Base-by-base conservation (phyloP, 2,888 invertebrate genomes). In the Eupithecia vulgata region DNA sequence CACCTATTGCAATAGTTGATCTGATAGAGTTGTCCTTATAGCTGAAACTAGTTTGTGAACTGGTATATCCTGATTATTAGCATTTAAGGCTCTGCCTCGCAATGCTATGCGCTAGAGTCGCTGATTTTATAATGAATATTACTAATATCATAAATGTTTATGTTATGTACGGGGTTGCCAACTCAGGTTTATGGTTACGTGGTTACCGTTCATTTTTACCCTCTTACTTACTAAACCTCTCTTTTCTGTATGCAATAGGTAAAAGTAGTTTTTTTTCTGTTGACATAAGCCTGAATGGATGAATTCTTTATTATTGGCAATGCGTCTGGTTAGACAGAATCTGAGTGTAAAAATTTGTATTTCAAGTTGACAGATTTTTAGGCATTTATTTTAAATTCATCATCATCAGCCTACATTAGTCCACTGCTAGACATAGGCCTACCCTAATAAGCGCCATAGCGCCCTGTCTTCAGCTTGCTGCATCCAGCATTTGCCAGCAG, bases 51-150 rank as follows among this genome's bases (percentile, higher is more conserved):
- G 65, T 65, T 67, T 67, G 48, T 17, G 10, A 65, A 65, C 65
- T 65, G 65, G 65, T 65, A 25, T 40, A 65, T 37, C 65, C 65
- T 65, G 65, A 65, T 65, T 65, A 65, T 65, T 65, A 40, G 65
- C 65, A 65, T 65, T 65, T 21, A 21, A 35, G 37, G n/a, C 40
- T 40, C 21, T 65, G 34, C 21, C 65, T 65, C 21, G 65, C 13
- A 30, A 8, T 61, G 15, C 30, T 34, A 61, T 61, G 61, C 61
- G 30, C 61, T 17, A 17, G 30, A 59, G 17, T 61, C 34, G 34
- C 30, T 57, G 57, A 57, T 57, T 37, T 17, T 64, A 17, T 64
- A 21, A 35, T 62, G 62, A 62, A 37, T 62, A 62, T 61, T 52
- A 52, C 52, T 21, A 52, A 52, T 25, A 57, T 21, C 52, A 57